These are phyloP conservation scores for Dreissena polymorpha DNA, from an alignment of 1,140 invertebrate species.

Conservation along the genomic window DNA sequence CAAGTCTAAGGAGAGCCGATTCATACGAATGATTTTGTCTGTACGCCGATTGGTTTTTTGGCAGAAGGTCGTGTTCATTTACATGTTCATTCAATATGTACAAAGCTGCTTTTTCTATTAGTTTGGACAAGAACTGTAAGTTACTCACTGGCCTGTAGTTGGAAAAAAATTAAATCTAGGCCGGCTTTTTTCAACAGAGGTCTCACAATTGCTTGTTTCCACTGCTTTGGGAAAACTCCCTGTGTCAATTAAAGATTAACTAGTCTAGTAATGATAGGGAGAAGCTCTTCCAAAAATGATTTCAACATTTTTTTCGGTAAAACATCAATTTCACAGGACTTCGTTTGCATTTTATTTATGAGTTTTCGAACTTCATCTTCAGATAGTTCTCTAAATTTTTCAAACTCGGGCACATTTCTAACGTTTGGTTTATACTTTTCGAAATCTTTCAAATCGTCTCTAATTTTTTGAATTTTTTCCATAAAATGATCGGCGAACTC, in stretches of 20 bases:
- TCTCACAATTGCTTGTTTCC: conserved; percentile 29
- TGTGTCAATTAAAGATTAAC: conserved; percentile 44
- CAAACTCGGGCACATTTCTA: conserved; percentile 32
- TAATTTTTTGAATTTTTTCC: conserved; percentile 37
- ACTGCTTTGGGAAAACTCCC: conserved; percentile 29
- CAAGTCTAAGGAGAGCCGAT: conserved; percentile 33
- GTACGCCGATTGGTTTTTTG: conserved; percentile 46
- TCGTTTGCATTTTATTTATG: conserved; percentile 40
- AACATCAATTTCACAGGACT: conserved; percentile 34
- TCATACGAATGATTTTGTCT: conserved; percentile 39
- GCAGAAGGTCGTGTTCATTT: conserved; percentile 31
- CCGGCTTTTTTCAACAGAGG: conserved; percentile 20
- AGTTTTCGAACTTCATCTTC: conserved; percentile 37
- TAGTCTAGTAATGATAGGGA: conserved; percentile 20
- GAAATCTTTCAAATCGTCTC: conserved; percentile 33
- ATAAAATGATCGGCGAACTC: conserved; percentile 54
- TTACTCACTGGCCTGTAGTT: conserved; percentile 38
- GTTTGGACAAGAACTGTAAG: conserved; percentile 38
- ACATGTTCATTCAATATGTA: conserved; percentile 33
- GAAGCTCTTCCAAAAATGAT: conserved; percentile 28
- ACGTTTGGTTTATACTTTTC: conserved; percentile 8
- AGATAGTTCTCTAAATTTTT: conserved; percentile 15
- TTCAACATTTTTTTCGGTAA: conserved; percentile 51
- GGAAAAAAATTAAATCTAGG: neutral
- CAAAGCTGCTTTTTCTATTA: conserved; percentile 44